Percentiles rank a stretch among this genome's conserved stretches.
Evolutionary conservation across 2,797 vertebrate species (phyloP).

Genomic region (Stomatorhinus walkeri): DNA sequence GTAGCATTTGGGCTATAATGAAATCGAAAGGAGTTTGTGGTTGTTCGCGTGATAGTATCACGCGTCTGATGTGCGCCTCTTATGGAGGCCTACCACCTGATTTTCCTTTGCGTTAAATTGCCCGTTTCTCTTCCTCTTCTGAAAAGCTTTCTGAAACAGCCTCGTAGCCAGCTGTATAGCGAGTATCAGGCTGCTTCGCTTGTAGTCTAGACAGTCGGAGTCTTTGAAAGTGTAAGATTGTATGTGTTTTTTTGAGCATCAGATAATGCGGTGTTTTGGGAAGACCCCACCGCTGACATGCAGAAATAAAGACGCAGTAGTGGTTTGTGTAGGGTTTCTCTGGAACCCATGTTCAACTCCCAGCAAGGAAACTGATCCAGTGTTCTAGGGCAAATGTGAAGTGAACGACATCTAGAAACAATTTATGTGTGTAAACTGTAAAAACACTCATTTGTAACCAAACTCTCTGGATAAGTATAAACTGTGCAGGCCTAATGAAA

Average conservation of each 20-base stretch:
- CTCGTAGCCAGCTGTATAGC: background rate
- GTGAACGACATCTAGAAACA: background rate
- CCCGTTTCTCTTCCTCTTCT: conserved; percentile 10
- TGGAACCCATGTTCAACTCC: background rate
- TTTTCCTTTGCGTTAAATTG: background rate
- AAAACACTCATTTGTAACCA: background rate
- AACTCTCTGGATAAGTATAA: background rate
- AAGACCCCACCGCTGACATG: background rate
- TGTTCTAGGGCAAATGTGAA: background rate
- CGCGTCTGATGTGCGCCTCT: background rate
- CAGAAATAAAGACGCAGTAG: background rate
- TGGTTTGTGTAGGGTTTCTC: background rate
- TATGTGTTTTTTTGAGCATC: background rate
- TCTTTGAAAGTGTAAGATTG: background rate
- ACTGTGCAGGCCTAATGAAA: background rate
- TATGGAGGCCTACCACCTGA: background rate
- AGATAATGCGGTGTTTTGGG: background rate
- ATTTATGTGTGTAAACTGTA: background rate
- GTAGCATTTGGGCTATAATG: background rate
- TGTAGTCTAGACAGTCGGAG: background rate
- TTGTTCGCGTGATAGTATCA: background rate
- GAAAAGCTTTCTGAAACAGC: background rate
- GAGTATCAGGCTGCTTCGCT: background rate
- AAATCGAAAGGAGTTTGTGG: background rate
- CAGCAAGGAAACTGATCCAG: background rate